These are phyloP conservation scores for Microcebus jonahi DNA, from an alignment of 2,113 vertebrate genomes.

Conservation along the genomic window DNA sequence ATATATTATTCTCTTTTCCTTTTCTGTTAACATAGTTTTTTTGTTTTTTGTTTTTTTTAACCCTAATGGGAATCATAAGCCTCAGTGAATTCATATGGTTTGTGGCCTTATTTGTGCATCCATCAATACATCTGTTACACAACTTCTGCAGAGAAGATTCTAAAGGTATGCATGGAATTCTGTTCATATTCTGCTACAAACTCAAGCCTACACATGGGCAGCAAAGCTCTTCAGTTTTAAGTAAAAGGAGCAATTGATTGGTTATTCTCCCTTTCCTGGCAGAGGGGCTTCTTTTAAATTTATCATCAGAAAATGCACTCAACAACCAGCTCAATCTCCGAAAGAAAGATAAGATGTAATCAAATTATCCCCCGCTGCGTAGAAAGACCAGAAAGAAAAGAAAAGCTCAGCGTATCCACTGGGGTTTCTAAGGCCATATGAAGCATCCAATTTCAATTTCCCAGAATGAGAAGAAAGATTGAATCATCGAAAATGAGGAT, in stretches of 20 bases:
- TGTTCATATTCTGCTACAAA: slow-evolving; percentile 17
- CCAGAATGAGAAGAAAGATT: neutral
- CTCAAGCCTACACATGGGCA: neutral
- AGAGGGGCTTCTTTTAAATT: neutral
- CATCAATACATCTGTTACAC: neutral
- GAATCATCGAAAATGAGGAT: neutral
- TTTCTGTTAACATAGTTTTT: slow-evolving; percentile 4
- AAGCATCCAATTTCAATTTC: neutral
- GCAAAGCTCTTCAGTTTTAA: neutral
- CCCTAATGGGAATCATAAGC: slow-evolving; percentile 32
- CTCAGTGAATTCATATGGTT: neutral
- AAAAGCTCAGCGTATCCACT: neutral
- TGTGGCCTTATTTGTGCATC: slow-evolving; percentile 9
- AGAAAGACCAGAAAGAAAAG: slow-evolving; percentile 25
- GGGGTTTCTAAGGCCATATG: neutral
- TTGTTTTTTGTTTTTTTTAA: neutral
- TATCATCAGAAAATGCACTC: slow-evolving; percentile 40
- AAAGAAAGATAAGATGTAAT: neutral
- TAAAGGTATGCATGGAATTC: neutral
- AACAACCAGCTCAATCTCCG: neutral
- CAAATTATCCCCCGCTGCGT: neutral
- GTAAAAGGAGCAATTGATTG: neutral
- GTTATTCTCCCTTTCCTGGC: neutral
- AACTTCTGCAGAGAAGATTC: slow-evolving; percentile 2
- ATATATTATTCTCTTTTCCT: neutral